Evolutionary conservation across 2,113 vertebrate genomes (phyloP), one percentile per base, ranked within the genome.

Genomic region (Copsychus sechellarum): DNA sequence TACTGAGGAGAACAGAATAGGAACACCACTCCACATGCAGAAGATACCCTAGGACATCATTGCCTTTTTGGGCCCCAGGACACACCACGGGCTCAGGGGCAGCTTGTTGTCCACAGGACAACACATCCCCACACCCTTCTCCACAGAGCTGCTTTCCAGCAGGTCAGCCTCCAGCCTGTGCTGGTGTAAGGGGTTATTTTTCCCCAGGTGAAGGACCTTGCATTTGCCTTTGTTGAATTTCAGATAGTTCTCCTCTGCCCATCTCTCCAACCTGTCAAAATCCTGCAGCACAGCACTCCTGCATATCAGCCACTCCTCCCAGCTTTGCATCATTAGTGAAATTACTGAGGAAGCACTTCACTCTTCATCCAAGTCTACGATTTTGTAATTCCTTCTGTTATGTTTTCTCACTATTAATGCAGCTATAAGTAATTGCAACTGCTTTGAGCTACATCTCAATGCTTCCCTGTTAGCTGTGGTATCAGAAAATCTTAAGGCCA

Each of bases 221-320:
- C 23, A 43, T 24, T 45, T 51, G 43, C 23, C 36, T 45, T 66
- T 17, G 18, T 0, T 73, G 15, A 73, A 58, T 43, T 66, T 58
- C 28, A 88, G 45, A 45, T 11, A 8, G 26, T 24, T 88, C 11
- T 6, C 20, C 23, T n/a, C 33, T 21, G n/a, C 23, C 33, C 38
- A 66, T 29, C 19, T 60, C 15, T 81, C 51, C 19, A n/a, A 24
- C 4, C 3, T 38, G 6, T 7, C 15, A 14, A 66, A 36, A 42
- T 45, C 36, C 45, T 51, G 53, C 8, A 53, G 28, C 77, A 43
- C 20, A 60, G 10, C 29, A 16, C 19, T 65, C 31, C 28, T 18
- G 16, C 1, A 0, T n/a, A 45, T 38, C 0, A 0, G 8, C 67
- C 2, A 5, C 33, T 81, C 45, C 38, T 66, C 23, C 57, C 23